Base-by-base conservation (phyloP, 2,888 invertebrate species). In the Vesta saturnalis region DNA sequence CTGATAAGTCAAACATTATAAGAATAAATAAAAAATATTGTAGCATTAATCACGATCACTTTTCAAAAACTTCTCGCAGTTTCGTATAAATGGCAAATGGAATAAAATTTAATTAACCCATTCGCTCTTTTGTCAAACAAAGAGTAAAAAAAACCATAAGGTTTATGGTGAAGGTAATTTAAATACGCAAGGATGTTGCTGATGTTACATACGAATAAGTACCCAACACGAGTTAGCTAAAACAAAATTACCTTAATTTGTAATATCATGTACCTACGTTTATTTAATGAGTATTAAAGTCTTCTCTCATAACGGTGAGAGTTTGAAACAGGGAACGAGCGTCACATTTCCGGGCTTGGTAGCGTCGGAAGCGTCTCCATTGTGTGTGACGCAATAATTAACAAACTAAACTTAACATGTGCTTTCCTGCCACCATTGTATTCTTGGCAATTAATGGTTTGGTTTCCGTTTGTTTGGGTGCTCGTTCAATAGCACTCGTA, bases 401-500 rank as follows among this genome's bases (percentile, higher is more conserved):
- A 85, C 84, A 83, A 85, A 85, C 85, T 85, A 85, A 85, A 85
- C 84, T 84, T 85, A 85, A 85, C 85, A 85, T 85, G 85, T 85
- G 85, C 85, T 85, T 85, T 85, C 85, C 85, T 85, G 85, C 79
- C 80, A 77, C 84, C 83, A 84, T 85, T 85, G 85, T 85, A 76
- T 82, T 80, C 81, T 81, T 81, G 76, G 78, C 81, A 82, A 84
- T 84, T 84, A 83, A 84, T 82, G 83, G 79, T 79, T 80, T 79
- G 77, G 80, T 78, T 83, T 83, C 83, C 82, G 77, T 77, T 83
- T 71, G 73, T 67, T 39, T 61, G 67, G 75, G 71, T 72, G 73
- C 73, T 75, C 71, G 74, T 83, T 82, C 82, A 80, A 83, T 82
- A 80, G 77, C 77, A 78, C 80, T 77, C 80, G 79, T 81, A 79